Evolutionary conservation across 2,113 vertebrate species (phyloP).

Genomic region (Lophius piscatorius): DNA sequence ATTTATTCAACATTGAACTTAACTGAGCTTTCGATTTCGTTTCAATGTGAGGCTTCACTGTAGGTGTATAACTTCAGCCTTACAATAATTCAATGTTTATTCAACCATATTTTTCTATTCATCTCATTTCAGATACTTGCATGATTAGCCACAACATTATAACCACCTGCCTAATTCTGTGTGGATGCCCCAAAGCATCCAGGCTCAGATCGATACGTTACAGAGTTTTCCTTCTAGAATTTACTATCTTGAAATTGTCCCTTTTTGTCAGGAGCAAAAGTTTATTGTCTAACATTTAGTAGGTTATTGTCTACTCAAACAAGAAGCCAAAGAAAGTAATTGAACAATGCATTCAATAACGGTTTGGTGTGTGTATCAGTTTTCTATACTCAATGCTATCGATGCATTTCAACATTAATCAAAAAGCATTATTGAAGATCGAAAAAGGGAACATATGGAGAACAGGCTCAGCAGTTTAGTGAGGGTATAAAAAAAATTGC

Average conservation of each 20-base stretch:
- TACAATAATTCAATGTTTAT: too few relatives aligned
- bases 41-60: too few relatives aligned
- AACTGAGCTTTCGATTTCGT: too few relatives aligned
- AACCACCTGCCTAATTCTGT: too few relatives aligned
- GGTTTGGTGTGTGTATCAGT: neutral
- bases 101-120: too few relatives aligned
- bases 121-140: too few relatives aligned
- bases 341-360: neutral
- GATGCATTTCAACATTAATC: neutral
- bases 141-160: too few relatives aligned
- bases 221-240: neutral
- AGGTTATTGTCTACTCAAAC: neutral
- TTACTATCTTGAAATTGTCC: neutral
- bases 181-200: too few relatives aligned
- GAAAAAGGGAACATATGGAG: conserved; percentile 2
- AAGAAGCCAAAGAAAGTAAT: neutral
- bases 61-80: too few relatives aligned
- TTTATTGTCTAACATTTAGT: too few relatives aligned
- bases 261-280: neutral
- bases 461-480: conserved; percentile 6
- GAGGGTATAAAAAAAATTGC: conserved; percentile 21
- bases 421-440: neutral
- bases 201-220: too few relatives aligned
- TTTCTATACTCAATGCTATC: neutral
- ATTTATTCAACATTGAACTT: too few relatives aligned